phyloP scores from a whole-genome alignment of 2,113 vertebrate genomes.

The Edolisoma coerulescens region DNA sequence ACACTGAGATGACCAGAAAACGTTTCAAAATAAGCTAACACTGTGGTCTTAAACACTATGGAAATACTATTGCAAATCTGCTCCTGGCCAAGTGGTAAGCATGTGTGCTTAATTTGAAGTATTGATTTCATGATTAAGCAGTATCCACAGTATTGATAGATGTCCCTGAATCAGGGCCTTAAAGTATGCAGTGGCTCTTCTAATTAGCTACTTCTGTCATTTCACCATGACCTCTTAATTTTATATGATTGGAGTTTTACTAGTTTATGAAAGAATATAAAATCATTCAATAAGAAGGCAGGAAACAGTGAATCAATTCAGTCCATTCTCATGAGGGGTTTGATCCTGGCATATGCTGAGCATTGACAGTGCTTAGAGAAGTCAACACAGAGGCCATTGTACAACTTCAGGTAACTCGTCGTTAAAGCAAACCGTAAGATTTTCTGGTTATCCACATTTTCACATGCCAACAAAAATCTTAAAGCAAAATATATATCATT shows the following conservation, averaged over 20 bases:
- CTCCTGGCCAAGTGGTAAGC: neutral
- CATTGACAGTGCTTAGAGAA: neutral
- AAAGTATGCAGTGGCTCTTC: neutral
- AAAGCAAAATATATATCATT: neutral
- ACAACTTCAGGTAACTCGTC: neutral
- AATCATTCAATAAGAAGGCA: neutral
- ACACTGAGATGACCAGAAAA: neutral
- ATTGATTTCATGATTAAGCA: constrained; percentile 51
- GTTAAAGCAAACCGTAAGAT: neutral
- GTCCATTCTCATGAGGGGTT: neutral
- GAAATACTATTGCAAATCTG: neutral
- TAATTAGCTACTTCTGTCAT: constrained; percentile 31
- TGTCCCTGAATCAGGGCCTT: neutral
- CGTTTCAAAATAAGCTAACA: neutral
- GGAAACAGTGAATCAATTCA: neutral
- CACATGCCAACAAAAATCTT: neutral
- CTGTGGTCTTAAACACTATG: neutral
- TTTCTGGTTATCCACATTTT: neutral
- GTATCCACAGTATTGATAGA: constrained; percentile 22
- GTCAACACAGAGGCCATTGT: neutral
- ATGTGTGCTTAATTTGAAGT: neutral
- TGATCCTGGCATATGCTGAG: neutral
- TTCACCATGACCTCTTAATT: constrained; percentile 14
- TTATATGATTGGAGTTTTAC: neutral
- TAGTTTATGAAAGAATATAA: constrained; percentile 9